Conservation (phyloP, 2,888 invertebrate species). For the Aspidiotus destructor region DNA sequence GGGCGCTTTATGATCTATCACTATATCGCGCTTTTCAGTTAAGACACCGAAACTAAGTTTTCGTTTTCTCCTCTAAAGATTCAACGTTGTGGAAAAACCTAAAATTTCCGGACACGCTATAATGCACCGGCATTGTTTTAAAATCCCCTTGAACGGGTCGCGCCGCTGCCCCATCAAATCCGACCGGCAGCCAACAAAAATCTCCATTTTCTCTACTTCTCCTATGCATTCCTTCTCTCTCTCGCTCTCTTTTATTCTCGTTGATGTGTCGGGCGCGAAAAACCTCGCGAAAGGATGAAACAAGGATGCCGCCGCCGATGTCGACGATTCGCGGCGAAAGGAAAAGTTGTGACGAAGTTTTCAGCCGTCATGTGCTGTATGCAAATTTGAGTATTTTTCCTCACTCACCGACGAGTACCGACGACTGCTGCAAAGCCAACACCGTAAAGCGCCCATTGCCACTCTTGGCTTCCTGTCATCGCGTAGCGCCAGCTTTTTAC, state of each 20-base stretch:
- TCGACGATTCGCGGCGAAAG: slow-evolving; percentile 28
- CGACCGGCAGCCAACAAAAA: slow-evolving; percentile 15
- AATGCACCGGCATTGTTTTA: slow-evolving; percentile 31
- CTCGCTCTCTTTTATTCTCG: slow-evolving; percentile 5
- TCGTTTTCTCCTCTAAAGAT: slow-evolving; percentile 17
- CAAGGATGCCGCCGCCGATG: slow-evolving; percentile 14
- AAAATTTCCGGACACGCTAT: slow-evolving; percentile 32
- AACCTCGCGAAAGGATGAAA: slow-evolving; percentile 4
- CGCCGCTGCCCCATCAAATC: slow-evolving; percentile 23
- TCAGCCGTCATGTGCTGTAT: slow-evolving; percentile 32
- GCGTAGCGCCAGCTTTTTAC: slow-evolving; percentile 8
- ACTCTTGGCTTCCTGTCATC: slow-evolving; percentile 11
- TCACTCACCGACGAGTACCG: slow-evolving; percentile 25
- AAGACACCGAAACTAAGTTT: slow-evolving; percentile 29
- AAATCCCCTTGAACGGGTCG: slow-evolving; percentile 7
- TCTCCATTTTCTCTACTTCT: slow-evolving; percentile 29
- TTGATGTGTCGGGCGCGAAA: background rate
- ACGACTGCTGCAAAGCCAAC: background rate
- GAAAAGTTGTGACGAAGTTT: slow-evolving; percentile 29
- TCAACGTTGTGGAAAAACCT: slow-evolving; percentile 33
- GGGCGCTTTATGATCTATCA: slow-evolving; percentile 26
- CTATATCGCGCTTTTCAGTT: slow-evolving; percentile 26
- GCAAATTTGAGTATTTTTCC: slow-evolving; percentile 31
- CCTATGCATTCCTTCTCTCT: slow-evolving; percentile 23
- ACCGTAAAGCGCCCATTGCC: slow-evolving; percentile 20